Conservation (phyloP, 2,888 invertebrate genomes). For the Acrocyrtus sp. region DNA sequence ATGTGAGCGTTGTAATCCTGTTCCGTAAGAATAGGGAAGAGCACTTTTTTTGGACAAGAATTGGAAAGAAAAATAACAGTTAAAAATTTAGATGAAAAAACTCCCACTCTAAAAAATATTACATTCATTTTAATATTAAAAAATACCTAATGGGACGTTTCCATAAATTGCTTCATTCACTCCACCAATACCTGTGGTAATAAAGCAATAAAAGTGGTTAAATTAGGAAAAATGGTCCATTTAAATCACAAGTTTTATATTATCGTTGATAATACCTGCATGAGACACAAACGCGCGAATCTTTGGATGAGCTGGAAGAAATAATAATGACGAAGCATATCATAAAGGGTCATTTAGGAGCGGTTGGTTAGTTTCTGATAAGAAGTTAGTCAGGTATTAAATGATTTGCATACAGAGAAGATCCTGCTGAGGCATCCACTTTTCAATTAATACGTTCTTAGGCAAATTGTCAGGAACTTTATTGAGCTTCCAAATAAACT, state of each 20-base stretch:
- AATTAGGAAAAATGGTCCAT: too few species aligned
- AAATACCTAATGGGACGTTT: slow-evolving; percentile 52
- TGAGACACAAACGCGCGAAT: slow-evolving; percentile 55
- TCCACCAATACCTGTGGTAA: too few species aligned
- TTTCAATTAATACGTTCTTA: slow-evolving; percentile 4
- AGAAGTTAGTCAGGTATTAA: too few species aligned
- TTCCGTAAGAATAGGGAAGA: slow-evolving; percentile 48
- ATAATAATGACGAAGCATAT: too few species aligned
- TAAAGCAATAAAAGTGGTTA: too few species aligned
- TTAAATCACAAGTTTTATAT: too few species aligned
- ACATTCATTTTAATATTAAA: too few species aligned
- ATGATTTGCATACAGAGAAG: slow-evolving; percentile 12
- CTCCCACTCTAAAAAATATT: too few species aligned
- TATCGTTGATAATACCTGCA: too few species aligned
- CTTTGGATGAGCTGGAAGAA: slow-evolving; percentile 54
- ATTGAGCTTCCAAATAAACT: slow-evolving; percentile 48
- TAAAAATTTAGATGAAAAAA: too few species aligned
- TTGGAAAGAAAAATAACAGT: slow-evolving; percentile 42
- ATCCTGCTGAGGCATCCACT: slow-evolving; percentile 38
- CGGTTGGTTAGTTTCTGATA: too few species aligned
- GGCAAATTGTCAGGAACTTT: slow-evolving; percentile 16
- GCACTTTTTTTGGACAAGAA: slow-evolving; percentile 49
- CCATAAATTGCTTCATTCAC: slow-evolving; percentile 54
- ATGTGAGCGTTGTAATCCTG: slow-evolving; percentile 56
- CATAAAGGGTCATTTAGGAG: too few species aligned